phyloP scores from a whole-genome alignment of 2,113 vertebrate genomes.

The Oryzias woworae region DNA sequence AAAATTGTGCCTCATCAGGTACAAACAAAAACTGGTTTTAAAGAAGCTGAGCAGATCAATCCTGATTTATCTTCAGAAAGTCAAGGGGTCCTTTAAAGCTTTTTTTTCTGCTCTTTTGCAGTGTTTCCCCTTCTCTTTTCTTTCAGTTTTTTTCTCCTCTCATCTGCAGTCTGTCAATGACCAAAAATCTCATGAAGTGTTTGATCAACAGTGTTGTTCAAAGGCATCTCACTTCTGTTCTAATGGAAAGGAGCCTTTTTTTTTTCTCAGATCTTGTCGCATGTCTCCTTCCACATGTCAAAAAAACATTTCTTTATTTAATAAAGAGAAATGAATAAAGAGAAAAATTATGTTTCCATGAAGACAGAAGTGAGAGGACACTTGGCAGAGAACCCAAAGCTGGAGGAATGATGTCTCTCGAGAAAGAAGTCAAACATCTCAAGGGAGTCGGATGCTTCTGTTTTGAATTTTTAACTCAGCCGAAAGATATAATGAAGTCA shows the following conservation, averaged over 20 bases:
- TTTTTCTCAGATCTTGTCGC: slow-evolving; percentile 33
- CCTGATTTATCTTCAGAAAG: slow-evolving; percentile 53
- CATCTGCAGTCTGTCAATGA: slow-evolving; percentile 60
- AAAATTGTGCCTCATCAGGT: slow-evolving; percentile 66
- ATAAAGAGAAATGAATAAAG: slow-evolving; percentile 41
- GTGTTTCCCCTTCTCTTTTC: slow-evolving; percentile 33
- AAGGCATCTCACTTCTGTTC: slow-evolving; percentile 52
- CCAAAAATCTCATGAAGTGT: slow-evolving; percentile 42
- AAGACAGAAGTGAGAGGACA: slow-evolving; percentile 41
- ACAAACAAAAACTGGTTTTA: slow-evolving; percentile 54
- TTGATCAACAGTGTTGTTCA: slow-evolving; percentile 60
- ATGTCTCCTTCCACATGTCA: slow-evolving; percentile 61
- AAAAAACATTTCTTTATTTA: slow-evolving; percentile 54
- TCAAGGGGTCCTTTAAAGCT: slow-evolving; percentile 51
- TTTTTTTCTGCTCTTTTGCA: slow-evolving; percentile 10
- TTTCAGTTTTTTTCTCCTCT: slow-evolving; percentile 20
- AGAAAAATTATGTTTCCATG: slow-evolving; percentile 38
- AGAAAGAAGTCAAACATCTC: slow-evolving; percentile 34
- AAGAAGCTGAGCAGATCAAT: slow-evolving; percentile 55
- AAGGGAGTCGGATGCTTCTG: slow-evolving; percentile 20
- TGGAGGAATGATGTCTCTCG: slow-evolving; percentile 25
- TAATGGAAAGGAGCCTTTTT: slow-evolving; percentile 42
- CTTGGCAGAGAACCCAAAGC: slow-evolving; percentile 30
- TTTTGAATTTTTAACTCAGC: slow-evolving; percentile 34
- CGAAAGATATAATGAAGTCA: slow-evolving; percentile 24